These are phyloP conservation scores for Zaprionus inermis DNA, from an alignment of 1,140 invertebrate genomes.

Conservation along the genomic window DNA sequence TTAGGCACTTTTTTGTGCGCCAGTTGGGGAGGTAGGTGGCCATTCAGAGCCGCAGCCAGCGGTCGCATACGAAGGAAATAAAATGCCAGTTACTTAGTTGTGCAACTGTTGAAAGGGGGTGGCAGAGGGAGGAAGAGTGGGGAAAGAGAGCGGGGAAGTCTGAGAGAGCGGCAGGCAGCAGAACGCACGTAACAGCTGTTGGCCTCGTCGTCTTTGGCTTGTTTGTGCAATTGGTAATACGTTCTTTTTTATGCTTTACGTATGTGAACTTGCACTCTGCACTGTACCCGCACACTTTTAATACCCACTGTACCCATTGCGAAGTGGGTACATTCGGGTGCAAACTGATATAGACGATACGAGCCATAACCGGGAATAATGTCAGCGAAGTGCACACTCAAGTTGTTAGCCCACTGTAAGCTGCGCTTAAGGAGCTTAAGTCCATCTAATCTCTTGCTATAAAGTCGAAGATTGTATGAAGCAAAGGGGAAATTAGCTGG, in stretches of 20 bases:
- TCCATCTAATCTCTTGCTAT: neutral
- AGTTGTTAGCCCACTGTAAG: neutral
- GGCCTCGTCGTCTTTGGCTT: slow-evolving; percentile 29
- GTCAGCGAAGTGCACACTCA: neutral
- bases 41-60: slow-evolving; percentile 45
- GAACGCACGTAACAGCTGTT: slow-evolving; percentile 14
- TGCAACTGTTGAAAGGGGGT: slow-evolving; percentile 51
- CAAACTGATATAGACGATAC: neutral
- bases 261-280: slow-evolving; percentile 1
- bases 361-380: slow-evolving; percentile 8
- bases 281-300: slow-evolving; percentile 8
- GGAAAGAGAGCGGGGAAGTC: neutral
- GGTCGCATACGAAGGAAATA: slow-evolving; percentile 70
- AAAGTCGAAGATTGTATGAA: neutral
- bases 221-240: slow-evolving; percentile 40
- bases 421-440: neutral
- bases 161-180: neutral
- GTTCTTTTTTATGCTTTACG: neutral
- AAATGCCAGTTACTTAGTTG: slow-evolving; percentile 77
- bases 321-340: neutral
- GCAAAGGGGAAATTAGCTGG: neutral
- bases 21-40: slow-evolving; percentile 13
- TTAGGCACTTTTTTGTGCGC: slow-evolving; percentile 4
- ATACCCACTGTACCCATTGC: slow-evolving; percentile 14
- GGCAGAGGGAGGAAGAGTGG: neutral